Conservation (phyloP, 2,888 invertebrate species). For the Lasioglossum marginatum region DNA sequence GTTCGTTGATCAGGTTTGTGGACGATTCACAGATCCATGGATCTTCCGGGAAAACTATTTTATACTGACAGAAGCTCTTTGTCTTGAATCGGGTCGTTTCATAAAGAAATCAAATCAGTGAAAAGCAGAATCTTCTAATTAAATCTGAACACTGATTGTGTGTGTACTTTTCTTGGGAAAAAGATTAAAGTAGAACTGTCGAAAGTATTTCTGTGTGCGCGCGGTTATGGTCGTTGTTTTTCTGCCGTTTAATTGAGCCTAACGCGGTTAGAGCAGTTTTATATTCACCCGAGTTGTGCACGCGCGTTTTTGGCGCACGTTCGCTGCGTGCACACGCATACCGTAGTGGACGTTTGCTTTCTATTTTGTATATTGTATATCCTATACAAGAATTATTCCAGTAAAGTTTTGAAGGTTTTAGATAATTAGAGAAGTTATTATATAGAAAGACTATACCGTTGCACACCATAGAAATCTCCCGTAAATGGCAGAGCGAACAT, state of each 20-base stretch:
- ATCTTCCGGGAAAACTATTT: too few species aligned
- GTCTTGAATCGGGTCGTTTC: too few species aligned
- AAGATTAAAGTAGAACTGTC: not conserved
- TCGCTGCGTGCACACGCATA: not conserved
- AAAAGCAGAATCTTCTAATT: too few species aligned
- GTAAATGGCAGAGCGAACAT: not conserved
- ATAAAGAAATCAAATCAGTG: too few species aligned
- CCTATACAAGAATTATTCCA: too few species aligned
- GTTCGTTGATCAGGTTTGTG: too few species aligned
- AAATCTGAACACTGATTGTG: too few species aligned
- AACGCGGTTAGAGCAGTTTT: not conserved
- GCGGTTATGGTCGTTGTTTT: not conserved
- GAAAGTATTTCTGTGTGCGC: not conserved
- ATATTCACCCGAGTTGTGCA: not conserved
- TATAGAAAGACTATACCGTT: not conserved
- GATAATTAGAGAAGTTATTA: not conserved
- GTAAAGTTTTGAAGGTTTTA: not conserved
- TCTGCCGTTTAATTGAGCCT: not conserved
- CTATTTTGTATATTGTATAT: not conserved
- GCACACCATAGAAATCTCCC: not conserved
- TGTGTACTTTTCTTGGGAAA: not conserved
- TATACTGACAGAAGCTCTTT: too few species aligned
- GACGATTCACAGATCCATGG: too few species aligned
- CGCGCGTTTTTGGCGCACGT: not conserved
- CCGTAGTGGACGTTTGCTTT: not conserved